These are phyloP conservation scores for Dicroscelio sp. DNA, from an alignment of 2,888 invertebrate species.

Conservation along the genomic window DNA sequence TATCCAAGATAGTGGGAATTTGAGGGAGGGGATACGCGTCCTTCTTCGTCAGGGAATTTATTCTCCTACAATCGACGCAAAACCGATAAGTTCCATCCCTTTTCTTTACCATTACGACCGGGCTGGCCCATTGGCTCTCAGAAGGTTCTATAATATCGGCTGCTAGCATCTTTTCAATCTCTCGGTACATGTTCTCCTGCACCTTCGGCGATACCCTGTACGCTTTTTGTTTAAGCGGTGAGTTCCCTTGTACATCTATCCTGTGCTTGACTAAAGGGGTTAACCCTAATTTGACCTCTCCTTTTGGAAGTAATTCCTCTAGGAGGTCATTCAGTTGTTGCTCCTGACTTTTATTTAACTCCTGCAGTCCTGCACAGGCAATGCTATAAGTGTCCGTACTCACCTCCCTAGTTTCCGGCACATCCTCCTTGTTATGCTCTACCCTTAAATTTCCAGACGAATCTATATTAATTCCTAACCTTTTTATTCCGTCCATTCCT, in stretches of 20 bases:
- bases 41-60: constrained; percentile 4
- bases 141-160: constrained; percentile 10
- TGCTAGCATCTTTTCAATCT: constrained; percentile 18
- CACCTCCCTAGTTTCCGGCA: no score
- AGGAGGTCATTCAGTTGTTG: no score
- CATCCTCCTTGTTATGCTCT: neutral
- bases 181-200: neutral
- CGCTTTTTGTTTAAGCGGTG: neutral
- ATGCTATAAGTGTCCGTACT: no score
- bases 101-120: constrained; percentile 86
- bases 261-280: no score
- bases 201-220: neutral
- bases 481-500: neutral
- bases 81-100: constrained; percentile 85
- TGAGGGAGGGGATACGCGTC: constrained; percentile 24
- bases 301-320: no score
- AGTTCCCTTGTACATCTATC: neutral
- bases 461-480: neutral
- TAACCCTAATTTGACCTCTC: no score
- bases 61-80: constrained; percentile 84
- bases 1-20: neutral
- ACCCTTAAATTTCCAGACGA: neutral
- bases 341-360: no score
- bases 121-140: constrained; percentile 84
- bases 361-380: no score